phyloP scores from a whole-genome alignment of 1,140 invertebrate species.

The Lucilia sericata region DNA sequence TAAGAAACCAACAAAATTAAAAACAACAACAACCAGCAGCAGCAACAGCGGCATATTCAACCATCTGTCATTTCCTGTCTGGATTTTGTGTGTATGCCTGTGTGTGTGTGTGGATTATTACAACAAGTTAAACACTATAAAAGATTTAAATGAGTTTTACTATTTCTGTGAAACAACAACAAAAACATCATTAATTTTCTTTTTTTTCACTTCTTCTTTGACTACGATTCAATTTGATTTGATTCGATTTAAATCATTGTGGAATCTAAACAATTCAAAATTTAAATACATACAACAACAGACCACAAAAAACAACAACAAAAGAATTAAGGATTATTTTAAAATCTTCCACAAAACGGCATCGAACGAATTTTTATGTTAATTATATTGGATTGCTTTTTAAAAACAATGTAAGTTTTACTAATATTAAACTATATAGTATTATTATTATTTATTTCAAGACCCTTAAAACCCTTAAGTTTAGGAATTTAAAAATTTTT shows the following conservation, averaged over 20 bases:
- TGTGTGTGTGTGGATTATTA: background rate
- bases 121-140: slow-evolving; percentile 2
- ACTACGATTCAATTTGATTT: background rate
- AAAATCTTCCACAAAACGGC: too few relatives aligned
- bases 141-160: background rate
- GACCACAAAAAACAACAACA: background rate
- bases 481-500: too few relatives aligned
- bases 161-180: background rate
- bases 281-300: background rate
- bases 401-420: slow-evolving; percentile 63
- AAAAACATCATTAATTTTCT: background rate
- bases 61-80: slow-evolving; percentile 45
- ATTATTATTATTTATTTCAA: too few relatives aligned
- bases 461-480: too few relatives aligned
- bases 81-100: slow-evolving; percentile 22
- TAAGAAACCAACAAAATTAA: background rate
- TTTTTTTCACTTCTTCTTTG: background rate
- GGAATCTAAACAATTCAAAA: background rate
- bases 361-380: too few relatives aligned
- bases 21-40: background rate
- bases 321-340: slow-evolving; percentile 21
- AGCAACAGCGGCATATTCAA: background rate
- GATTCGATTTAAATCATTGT: slow-evolving; percentile 6
- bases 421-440: background rate
- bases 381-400: slow-evolving; percentile 61